Evolutionary conservation across 2,888 invertebrate species (phyloP).

Genomic region (Rugalucina vietnamica): DNA sequence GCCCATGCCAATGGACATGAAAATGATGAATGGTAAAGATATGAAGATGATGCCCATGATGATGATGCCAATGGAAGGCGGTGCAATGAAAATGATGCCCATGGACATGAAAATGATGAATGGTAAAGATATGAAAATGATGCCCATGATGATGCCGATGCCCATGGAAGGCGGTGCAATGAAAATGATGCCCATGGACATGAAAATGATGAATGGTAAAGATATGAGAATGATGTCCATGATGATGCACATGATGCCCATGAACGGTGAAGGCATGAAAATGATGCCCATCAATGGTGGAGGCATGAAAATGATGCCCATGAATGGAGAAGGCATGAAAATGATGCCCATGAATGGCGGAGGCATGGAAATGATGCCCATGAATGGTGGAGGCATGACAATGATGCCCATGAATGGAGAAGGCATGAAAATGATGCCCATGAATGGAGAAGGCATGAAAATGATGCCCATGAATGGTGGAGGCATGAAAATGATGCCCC

Average conservation of each 20-base stretch:
- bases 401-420: too few species aligned
- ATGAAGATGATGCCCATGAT: slow-evolving; percentile 5
- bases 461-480: too few species aligned
- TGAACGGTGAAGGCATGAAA: not conserved
- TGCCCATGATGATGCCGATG: not conserved
- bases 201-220: not conserved
- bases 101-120: not conserved
- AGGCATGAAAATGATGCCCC: too few species aligned
- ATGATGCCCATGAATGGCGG: too few species aligned
- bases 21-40: not conserved
- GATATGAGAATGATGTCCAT: not conserved
- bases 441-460: not conserved
- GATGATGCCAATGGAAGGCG: not conserved
- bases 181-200: not conserved
- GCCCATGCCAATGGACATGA: too few species aligned
- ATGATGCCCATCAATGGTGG: slow-evolving; percentile 11
- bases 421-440: slow-evolving; percentile 1
- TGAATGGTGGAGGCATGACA: not conserved
- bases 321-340: not conserved
- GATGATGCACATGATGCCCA: not conserved
- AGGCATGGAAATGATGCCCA: slow-evolving; percentile 10
- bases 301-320: too few species aligned
- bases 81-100: not conserved
- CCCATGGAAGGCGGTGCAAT: not conserved
- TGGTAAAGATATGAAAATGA: not conserved